Evolutionary conservation across 2,113 vertebrate species (phyloP).

Genomic region (Nycticebus coucang): DNA sequence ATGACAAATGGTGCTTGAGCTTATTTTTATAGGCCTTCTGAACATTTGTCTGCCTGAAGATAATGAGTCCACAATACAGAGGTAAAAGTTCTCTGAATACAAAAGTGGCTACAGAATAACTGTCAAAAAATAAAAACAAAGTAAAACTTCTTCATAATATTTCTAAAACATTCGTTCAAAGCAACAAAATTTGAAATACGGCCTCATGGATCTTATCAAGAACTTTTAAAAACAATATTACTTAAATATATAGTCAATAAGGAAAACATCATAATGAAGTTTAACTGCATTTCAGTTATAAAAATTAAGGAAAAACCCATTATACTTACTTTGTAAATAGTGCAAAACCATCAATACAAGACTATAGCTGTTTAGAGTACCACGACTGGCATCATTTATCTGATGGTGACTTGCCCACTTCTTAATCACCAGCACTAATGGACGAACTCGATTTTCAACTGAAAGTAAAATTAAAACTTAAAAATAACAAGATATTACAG

Average conservation of each 20-base stretch:
- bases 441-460: slow-evolving; percentile 95
- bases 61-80: slow-evolving; percentile 17
- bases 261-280: slow-evolving; percentile 50
- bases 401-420: slow-evolving; percentile 94
- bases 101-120: slow-evolving; percentile 60
- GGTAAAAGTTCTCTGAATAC: slow-evolving; percentile 49
- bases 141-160: slow-evolving; percentile 56
- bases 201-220: background rate
- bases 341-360: slow-evolving; percentile 97
- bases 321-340: slow-evolving; percentile 98
- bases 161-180: slow-evolving; percentile 47
- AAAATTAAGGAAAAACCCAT: background rate
- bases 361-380: slow-evolving; percentile 97
- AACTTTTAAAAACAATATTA: slow-evolving; percentile 52
- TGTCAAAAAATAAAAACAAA: slow-evolving; percentile 50
- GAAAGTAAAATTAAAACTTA: slow-evolving; percentile 82
- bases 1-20: slow-evolving; percentile 43
- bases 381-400: slow-evolving; percentile 98
- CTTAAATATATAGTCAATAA: background rate
- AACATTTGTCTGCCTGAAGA: slow-evolving; percentile 48
- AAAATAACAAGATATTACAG: slow-evolving; percentile 58
- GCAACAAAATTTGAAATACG: slow-evolving; percentile 8
- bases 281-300: slow-evolving; percentile 64
- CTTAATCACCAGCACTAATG: slow-evolving; percentile 94
- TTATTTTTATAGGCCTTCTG: slow-evolving; percentile 65